phyloP scores from a whole-genome alignment of 2,797 vertebrate species.

The Antrozous pallidus region DNA sequence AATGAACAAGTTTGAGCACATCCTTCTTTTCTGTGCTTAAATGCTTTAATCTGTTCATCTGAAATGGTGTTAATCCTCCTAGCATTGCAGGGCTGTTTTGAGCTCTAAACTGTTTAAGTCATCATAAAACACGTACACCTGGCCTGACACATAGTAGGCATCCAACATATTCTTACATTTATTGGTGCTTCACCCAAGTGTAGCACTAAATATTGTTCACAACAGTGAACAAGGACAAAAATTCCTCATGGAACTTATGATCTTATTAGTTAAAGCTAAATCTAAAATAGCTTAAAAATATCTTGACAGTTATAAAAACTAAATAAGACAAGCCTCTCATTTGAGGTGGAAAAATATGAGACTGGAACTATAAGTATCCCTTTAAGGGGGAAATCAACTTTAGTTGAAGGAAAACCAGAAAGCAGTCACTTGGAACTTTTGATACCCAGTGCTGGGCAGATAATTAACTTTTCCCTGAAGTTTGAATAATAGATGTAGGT shows the following conservation, averaged over 20 bases:
- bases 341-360: neutral
- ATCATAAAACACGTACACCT: neutral
- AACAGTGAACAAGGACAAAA: neutral
- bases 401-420: neutral
- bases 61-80: neutral
- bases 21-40: neutral
- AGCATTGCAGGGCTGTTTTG: neutral
- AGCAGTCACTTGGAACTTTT: neutral
- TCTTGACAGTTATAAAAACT: neutral
- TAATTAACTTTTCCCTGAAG: neutral
- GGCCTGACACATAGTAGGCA: neutral
- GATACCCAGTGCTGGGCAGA: neutral
- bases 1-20: neutral
- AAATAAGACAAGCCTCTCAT: neutral
- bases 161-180: neutral
- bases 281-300: neutral
- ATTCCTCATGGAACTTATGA: neutral
- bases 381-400: neutral
- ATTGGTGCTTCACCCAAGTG: neutral
- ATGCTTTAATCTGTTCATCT: neutral
- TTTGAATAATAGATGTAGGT: neutral
- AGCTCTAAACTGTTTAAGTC: neutral
- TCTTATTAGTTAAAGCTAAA: neutral
- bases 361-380: neutral
- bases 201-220: neutral